Percentiles rank a stretch among this genome's conserved stretches.
These are phyloP conservation scores for Enteromius anoplus DNA, from an alignment of 2,797 vertebrate genomes.

Conservation along the genomic window DNA sequence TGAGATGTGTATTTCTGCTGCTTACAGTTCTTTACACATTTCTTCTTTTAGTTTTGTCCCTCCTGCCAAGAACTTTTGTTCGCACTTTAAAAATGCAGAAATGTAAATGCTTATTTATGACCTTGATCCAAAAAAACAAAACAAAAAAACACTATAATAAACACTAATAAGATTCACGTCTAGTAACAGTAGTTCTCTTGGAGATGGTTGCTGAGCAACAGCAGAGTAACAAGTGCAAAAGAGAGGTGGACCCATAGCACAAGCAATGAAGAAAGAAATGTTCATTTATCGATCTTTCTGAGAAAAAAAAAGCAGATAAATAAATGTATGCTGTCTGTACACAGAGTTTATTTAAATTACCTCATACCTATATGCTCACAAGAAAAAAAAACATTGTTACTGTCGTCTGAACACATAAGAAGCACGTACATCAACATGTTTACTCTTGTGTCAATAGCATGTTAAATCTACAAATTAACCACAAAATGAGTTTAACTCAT, in stretches of 20 bases:
- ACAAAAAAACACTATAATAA: slow-evolving; percentile 50
- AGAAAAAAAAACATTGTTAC: background rate
- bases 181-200: slow-evolving; percentile 51
- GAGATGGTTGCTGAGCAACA: slow-evolving; percentile 64
- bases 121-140: slow-evolving; percentile 58
- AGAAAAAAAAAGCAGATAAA: background rate
- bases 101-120: slow-evolving; percentile 44
- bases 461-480: background rate
- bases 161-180: slow-evolving; percentile 58
- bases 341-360: background rate
- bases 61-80: slow-evolving; percentile 13
- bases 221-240: slow-evolving; percentile 53
- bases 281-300: slow-evolving; percentile 21
- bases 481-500: background rate
- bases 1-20: background rate
- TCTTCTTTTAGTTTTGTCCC: background rate
- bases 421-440: too few relatives aligned
- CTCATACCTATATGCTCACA: background rate
- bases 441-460: background rate
- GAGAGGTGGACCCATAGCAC: slow-evolving; percentile 27
- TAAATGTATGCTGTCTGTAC: background rate
- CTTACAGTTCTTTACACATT: background rate
- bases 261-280: slow-evolving; percentile 1
- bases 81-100: slow-evolving; percentile 29
- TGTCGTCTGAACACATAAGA: background rate